Conservation (phyloP, 2,113 vertebrate genomes). For the Natator depressus region DNA sequence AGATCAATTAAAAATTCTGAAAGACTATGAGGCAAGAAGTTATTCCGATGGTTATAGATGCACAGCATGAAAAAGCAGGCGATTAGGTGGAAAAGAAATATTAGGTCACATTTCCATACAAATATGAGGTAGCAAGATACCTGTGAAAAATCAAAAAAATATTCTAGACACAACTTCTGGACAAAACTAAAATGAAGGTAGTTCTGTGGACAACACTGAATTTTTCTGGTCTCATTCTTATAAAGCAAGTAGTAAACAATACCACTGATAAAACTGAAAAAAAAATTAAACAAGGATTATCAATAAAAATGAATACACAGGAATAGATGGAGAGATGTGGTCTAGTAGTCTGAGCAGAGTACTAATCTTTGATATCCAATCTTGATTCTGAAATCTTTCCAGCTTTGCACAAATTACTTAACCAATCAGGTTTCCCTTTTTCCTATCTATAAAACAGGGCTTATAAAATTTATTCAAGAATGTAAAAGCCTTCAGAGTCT, state of each 20-base stretch:
- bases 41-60: background rate
- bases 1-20: background rate
- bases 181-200: background rate
- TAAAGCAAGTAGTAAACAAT: background rate
- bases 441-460: background rate
- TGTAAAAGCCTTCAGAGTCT: background rate
- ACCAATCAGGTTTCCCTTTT: background rate
- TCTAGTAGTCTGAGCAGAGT: background rate
- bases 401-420: background rate
- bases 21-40: background rate
- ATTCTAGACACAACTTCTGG: background rate
- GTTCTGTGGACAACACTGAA: background rate
- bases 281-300: background rate
- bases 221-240: background rate
- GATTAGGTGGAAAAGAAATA: background rate
- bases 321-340: background rate
- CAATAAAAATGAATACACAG: accelerated
- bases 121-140: background rate
- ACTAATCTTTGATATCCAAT: background rate
- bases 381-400: background rate
- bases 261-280: accelerated
- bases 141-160: background rate
- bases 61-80: background rate
- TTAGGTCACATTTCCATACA: background rate
- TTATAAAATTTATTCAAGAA: background rate